A percentile compares a stretch with the other conserved stretches of the same genome.
Conservation (phyloP, 2,113 vertebrate species). For the Mus pahari region DNA sequence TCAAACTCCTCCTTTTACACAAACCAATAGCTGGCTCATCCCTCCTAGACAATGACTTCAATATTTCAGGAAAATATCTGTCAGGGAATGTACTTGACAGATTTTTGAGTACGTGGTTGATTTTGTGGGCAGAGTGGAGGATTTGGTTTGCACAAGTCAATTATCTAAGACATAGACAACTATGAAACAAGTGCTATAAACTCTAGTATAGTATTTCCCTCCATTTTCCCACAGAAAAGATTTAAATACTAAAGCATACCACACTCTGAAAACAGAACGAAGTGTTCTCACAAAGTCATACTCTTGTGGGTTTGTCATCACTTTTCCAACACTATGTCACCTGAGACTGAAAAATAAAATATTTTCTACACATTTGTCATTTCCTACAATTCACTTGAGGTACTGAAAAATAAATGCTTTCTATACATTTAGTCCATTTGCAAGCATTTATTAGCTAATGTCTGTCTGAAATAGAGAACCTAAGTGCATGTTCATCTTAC, state of each 20-base stretch:
- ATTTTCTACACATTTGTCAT: background rate
- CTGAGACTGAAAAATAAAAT: background rate
- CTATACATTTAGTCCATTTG: background rate
- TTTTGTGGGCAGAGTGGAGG: background rate
- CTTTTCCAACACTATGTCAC: background rate
- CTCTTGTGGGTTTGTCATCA: background rate
- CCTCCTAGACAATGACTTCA: slow-evolving; percentile 13
- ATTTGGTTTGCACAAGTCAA: background rate
- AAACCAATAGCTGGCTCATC: background rate
- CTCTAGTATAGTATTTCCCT: background rate
- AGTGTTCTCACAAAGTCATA: background rate
- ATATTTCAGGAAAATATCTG: slow-evolving; percentile 14
- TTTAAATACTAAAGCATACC: background rate
- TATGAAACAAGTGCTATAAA: background rate
- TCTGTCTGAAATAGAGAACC: background rate
- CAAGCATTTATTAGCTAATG: background rate
- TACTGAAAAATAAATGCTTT: background rate
- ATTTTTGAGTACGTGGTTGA: too few relatives aligned
- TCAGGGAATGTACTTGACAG: background rate
- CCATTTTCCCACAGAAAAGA: background rate
- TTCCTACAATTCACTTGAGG: background rate
- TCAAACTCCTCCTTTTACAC: background rate
- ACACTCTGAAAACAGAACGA: background rate
- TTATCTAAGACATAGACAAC: background rate
- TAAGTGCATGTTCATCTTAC: background rate